These are phyloP conservation scores for Leptatherina wallacei DNA, from an alignment of 2,797 vertebrate genomes.

Conservation along the genomic window DNA sequence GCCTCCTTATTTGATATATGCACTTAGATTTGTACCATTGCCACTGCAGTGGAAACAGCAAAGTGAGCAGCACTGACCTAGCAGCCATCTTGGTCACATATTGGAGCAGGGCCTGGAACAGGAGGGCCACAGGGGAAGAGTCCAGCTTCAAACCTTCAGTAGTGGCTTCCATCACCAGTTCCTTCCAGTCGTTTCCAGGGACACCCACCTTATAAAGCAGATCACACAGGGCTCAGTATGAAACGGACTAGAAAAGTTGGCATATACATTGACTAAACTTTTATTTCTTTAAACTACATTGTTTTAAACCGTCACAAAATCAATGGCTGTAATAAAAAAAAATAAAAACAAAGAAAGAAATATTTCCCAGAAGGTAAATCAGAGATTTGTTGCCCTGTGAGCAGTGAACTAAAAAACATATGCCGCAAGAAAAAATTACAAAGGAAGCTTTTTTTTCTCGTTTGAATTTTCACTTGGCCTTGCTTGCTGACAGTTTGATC, in stretches of 20 bases:
- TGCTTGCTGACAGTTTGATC: constrained; percentile 20
- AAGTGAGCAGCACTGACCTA: constrained; percentile 78
- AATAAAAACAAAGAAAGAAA: not conserved
- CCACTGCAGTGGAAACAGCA: not conserved
- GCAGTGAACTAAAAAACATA: constrained; percentile 3
- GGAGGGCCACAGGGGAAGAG: constrained; percentile 86
- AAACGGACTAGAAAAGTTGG: not conserved
- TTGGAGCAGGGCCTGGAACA: constrained; percentile 93
- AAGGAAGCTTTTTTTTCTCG: constrained; percentile 15
- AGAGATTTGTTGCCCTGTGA: constrained; percentile 4
- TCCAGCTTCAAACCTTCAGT: constrained; percentile 90
- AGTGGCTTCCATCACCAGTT: constrained; percentile 91
- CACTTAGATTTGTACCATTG: not conserved
- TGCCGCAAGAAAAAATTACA: constrained; percentile 5
- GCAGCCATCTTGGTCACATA: constrained; percentile 89
- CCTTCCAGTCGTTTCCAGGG: constrained; percentile 87
- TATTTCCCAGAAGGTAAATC: not conserved
- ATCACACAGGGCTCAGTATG: constrained; percentile 15
- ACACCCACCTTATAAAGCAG: constrained; percentile 80
- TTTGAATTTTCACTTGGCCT: constrained; percentile 45
- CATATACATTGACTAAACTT: not conserved
- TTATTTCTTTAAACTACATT: not conserved
- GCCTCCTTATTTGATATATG: not conserved
- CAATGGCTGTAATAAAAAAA: not conserved
- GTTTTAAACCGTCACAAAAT: constrained; percentile 1